These are phyloP conservation scores for Sycobia sp. DNA, from an alignment of 1,140 invertebrate species.

Conservation along the genomic window DNA sequence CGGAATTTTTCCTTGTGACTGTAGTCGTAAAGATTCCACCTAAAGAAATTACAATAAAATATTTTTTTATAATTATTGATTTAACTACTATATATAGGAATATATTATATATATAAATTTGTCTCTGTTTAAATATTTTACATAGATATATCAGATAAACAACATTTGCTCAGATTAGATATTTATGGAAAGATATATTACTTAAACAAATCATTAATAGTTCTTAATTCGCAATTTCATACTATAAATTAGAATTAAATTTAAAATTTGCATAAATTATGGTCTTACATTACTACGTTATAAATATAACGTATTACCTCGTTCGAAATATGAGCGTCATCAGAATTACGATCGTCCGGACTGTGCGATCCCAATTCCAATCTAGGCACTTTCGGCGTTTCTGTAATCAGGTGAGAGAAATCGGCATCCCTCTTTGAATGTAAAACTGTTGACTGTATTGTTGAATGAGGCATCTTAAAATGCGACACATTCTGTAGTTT, in stretches of 20 bases:
- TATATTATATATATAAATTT: background rate
- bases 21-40: constrained; percentile 5
- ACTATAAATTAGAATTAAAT: no score
- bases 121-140: no score
- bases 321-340: constrained; percentile 16
- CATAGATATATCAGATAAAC: no score
- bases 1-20: background rate
- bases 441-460: background rate
- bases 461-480: constrained; percentile 38
- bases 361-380: constrained; percentile 46
- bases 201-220: no score
- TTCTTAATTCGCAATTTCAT: no score
- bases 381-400: constrained; percentile 42
- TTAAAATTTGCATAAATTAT: no score
- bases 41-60: background rate
- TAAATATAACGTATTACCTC: no score
- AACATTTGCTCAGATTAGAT: no score
- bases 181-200: no score
- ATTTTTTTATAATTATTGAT: background rate
- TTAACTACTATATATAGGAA: background rate
- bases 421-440: constrained; percentile 26
- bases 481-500: constrained; percentile 45
- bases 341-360: constrained; percentile 34
- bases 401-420: constrained; percentile 26
- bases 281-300: no score